phyloP scores from a whole-genome alignment of 2,113 vertebrate genomes.

The Pachypanchax playfairii region DNA sequence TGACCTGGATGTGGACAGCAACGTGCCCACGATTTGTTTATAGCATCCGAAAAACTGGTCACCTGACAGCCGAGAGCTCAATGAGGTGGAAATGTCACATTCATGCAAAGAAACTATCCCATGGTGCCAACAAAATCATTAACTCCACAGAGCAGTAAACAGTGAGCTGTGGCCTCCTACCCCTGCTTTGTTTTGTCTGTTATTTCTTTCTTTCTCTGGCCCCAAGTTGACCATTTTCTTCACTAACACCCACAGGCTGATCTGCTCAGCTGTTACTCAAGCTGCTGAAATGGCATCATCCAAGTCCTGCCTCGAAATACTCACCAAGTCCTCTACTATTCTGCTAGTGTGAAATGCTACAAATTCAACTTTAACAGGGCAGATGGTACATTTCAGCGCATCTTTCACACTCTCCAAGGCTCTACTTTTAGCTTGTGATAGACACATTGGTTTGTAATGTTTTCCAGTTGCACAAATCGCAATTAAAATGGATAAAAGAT shows the following conservation, averaged over 20 bases:
- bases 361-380: conserved; percentile 20
- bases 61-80: conserved; percentile 8
- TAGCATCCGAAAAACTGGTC: neutral
- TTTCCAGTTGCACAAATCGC: neutral
- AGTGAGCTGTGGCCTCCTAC: neutral
- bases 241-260: conserved; percentile 40
- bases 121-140: neutral
- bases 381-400: conserved; percentile 9
- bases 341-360: conserved; percentile 3
- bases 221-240: conserved; percentile 21
- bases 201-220: conserved; percentile 20
- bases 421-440: conserved; percentile 9
- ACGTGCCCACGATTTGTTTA: neutral
- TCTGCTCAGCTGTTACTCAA: conserved; percentile 50
- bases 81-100: neutral
- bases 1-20: neutral
- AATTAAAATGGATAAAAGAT: neutral
- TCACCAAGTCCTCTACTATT: conserved; percentile 4
- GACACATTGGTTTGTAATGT: neutral
- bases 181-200: neutral
- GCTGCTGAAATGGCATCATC: conserved; percentile 29
- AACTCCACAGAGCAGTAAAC: neutral
- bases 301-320: conserved; percentile 13
- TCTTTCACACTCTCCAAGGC: neutral
- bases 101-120: neutral